Base-by-base conservation (phyloP, 2,113 vertebrate species). In the Dicentrarchus labrax region DNA sequence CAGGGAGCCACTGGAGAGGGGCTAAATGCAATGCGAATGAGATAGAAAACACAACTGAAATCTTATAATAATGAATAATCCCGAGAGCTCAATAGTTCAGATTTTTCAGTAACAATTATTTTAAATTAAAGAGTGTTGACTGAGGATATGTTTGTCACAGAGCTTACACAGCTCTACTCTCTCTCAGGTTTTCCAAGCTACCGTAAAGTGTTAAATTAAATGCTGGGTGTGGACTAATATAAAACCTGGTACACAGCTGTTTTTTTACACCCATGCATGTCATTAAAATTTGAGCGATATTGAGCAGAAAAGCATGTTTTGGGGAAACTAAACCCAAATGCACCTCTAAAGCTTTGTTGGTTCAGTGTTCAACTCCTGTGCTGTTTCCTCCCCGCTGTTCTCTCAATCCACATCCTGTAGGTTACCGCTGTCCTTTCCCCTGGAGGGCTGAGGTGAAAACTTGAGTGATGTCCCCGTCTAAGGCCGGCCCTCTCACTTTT, bases 391-490 rank as follows among this genome's bases (percentile, higher is more conserved):
- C 60, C 54, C 17, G 17, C 51, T 16, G 48, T 70, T 41, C 53
- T 68, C 59, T 75, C 21, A n/a, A 19, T 81, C 24, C 61, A 48
- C 50, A 41, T 19, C 15, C 69, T 83, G 60, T 68, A 84, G 78
- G 56, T 61, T 64, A 41, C 80, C 3, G 7, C 74, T 15, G 66
- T 72, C 76, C 70, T 76, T 72, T 50, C 45, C 54, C 72, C 53
- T 10, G 8, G 85, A 84, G 90, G 75, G 30, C 82, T 21, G 57
- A 81, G 76, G 82, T 86, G 93, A 89, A 89, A 84, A 83, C 82
- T 60, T 90, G 90, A 91, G 85, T 67, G 85, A 91, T 91, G 89
- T 84, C 84, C 69, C 85, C 30, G 4, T 88, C 73, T 67, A 56
- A 83, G 76, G 75, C 76, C 17, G 8, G n/a, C 50, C 82, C 84